Evolutionary conservation across 23 tunicate genomes (phyloP).

Genomic region (Clavelina lepadiformis): DNA sequence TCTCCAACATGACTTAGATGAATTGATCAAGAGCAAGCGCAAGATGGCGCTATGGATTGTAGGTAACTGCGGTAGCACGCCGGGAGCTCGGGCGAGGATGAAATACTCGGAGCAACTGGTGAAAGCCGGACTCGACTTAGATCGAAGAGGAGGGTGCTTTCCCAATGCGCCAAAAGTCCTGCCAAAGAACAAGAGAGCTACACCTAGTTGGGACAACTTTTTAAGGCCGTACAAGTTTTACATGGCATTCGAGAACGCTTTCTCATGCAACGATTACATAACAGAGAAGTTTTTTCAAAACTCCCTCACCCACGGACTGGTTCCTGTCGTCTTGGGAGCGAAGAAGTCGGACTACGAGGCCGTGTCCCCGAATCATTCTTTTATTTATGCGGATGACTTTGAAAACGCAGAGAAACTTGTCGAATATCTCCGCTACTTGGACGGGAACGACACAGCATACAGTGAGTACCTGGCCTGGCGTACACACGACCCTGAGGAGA

Average conservation of each 20-base stretch:
- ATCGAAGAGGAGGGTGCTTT: slow-evolving; percentile 53
- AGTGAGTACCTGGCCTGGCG: slow-evolving; percentile 40
- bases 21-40: slow-evolving; percentile 6
- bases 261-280: slow-evolving; percentile 49
- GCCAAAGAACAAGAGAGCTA: too few relatives aligned
- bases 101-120: slow-evolving; percentile 27
- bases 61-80: slow-evolving; percentile 47
- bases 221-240: slow-evolving; percentile 47
- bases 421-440: slow-evolving; percentile 27
- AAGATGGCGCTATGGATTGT: slow-evolving; percentile 51
- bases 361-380: slow-evolving; percentile 26
- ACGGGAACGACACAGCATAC: slow-evolving; percentile 45
- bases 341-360: slow-evolving; percentile 10
- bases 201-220: too few relatives aligned
- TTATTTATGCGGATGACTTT: slow-evolving; percentile 29
- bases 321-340: slow-evolving; percentile 57
- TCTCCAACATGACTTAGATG: slow-evolving; percentile 17
- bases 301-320: slow-evolving; percentile 8
- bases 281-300: slow-evolving; percentile 45
- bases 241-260: slow-evolving; percentile 56
- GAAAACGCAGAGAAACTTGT: slow-evolving; percentile 13
- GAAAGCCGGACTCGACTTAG: slow-evolving; percentile 40
- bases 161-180: background rate
- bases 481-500: too few relatives aligned
- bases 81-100: slow-evolving; percentile 44